Evolutionary conservation across 1,140 invertebrate species (phyloP), one percentile per base, ranked within the genome.

Genomic region (Papilio dardanus): DNA sequence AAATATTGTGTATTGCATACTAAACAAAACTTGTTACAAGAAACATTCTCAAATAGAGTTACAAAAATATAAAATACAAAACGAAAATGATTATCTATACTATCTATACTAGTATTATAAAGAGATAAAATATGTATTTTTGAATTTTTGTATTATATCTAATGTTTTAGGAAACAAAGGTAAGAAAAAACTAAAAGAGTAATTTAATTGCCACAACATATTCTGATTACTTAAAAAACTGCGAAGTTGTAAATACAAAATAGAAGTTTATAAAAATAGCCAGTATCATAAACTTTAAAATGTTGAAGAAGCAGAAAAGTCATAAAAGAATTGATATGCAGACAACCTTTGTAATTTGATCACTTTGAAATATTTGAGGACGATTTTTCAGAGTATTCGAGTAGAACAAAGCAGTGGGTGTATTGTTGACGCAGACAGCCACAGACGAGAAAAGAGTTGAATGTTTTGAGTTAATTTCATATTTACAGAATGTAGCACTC

Each of bases 341-440:
- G 21, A 62, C 21, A 7, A 46, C 24, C 10, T 62, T 62, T 62
- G 54, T 62, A 62, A 62, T 62, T 62, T 62, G 54, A 62, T 62
- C 54, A 14, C 24, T 62, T 62, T 62, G 21, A 62, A 4, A 62
- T 46, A 46, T 19, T 6, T 46, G 19, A 46, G 7, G 42, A 46
- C 16, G 24, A 30, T 62, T 28, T 62, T 54, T 24, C 7, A 54
- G 0, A 54, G 10, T 10, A 54, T 54, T 54, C 19, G 10, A 54
- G 24, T 8, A 24, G 21, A 54, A 24, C 50, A 54, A 54, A 24
- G 50, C 50, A 2, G 21, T 54, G 50, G 50, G 50, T 54, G 50
- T 54, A 24, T 54, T 54, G 50, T 24, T 54, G 50, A 54, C 21
- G 50, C 10, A 54, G 50, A 54, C 50, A 12, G 21, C 50, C 50